A percentile compares a stretch with the other conserved stretches of the same genome.
Conservation (phyloP, 2,797 vertebrate genomes). For the Manis crassicaudata region DNA sequence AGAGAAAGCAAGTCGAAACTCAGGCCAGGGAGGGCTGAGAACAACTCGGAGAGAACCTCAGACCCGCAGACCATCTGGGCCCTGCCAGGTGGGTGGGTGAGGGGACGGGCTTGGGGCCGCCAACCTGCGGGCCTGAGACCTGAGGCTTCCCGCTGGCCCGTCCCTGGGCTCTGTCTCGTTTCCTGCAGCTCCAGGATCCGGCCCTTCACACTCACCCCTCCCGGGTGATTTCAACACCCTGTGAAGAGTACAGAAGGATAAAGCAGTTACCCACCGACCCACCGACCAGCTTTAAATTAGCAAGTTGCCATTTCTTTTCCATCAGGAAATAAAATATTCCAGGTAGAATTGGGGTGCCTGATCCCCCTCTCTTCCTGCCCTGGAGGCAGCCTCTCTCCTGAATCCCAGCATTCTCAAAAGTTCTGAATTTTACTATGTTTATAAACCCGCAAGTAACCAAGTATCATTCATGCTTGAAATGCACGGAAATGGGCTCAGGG, state of each 20-base stretch:
- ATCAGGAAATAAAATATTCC: neutral
- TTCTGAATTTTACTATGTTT: no score
- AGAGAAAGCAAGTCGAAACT: neutral
- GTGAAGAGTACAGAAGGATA: neutral
- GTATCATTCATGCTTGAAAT: no score
- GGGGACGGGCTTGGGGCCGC: fast-evolving
- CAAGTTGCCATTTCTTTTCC: neutral
- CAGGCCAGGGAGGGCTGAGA: neutral
- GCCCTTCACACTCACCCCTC: neutral
- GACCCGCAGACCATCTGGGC: neutral
- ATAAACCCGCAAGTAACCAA: no score
- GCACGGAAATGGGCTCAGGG: no score
- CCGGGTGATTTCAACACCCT: neutral
- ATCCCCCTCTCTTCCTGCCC: neutral
- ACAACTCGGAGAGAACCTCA: no score
- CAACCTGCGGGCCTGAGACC: neutral
- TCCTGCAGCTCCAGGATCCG: no score
- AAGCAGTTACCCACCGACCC: neutral
- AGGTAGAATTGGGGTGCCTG: neutral
- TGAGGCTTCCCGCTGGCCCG: no score
- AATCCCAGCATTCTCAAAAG: neutral
- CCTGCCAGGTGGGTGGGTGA: neutral
- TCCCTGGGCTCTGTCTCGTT: no score
- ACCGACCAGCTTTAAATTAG: no score
- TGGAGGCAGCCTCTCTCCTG: neutral